Conservation (phyloP, 2,797 vertebrate genomes). For the Crenichthys baileyi region DNA sequence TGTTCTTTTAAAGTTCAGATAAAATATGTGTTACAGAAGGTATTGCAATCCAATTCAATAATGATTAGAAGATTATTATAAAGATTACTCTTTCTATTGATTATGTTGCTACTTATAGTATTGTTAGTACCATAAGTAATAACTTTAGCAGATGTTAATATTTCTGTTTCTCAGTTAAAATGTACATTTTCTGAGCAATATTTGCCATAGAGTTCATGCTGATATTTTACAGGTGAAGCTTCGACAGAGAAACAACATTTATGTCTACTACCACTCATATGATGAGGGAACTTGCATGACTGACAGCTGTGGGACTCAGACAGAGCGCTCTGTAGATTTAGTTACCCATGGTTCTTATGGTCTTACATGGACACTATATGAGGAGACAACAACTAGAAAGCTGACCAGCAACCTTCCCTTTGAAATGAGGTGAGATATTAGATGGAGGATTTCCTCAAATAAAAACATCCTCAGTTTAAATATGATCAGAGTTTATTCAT, state of each 20-base stretch:
- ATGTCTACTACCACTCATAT: not conserved
- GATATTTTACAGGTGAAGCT: conserved; percentile 30
- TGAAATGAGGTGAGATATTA: conserved; percentile 19
- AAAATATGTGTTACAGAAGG: no score
- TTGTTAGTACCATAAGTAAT: no score
- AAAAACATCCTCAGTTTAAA: no score
- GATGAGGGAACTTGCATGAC: not conserved
- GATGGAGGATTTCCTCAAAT: no score
- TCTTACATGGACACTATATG: not conserved
- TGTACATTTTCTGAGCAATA: not conserved
- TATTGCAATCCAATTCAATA: no score
- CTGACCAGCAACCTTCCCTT: conserved; percentile 24
- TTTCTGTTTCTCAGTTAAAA: not conserved
- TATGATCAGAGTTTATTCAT: no score
- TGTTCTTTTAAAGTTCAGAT: no score
- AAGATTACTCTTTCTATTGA: no score
- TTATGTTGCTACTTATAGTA: no score
- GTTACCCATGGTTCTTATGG: not conserved
- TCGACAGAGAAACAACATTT: not conserved
- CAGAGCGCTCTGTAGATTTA: not conserved
- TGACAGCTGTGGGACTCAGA: conserved; percentile 17
- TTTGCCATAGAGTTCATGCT: not conserved
- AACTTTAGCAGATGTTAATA: no score
- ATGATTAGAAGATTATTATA: no score
- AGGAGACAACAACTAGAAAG: not conserved